phyloP scores from a whole-genome alignment of 2,113 vertebrate genomes.

The Cynoglossus semilaevis region DNA sequence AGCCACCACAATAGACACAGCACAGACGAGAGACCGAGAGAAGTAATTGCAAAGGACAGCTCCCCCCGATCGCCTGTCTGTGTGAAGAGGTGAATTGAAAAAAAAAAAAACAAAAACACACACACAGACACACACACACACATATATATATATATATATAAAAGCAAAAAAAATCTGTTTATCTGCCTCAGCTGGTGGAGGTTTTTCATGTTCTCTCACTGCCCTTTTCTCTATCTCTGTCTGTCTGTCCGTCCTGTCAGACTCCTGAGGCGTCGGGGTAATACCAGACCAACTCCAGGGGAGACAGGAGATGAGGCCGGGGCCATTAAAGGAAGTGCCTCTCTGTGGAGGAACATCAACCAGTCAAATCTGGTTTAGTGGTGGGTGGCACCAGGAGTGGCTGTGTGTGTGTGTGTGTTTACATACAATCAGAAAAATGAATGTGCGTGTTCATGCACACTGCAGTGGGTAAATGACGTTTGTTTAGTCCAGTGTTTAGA shows the following conservation, averaged over 20 bases:
- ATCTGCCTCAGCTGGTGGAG: slow-evolving; percentile 41
- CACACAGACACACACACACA: too few relatives aligned
- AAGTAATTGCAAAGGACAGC: slow-evolving; percentile 52
- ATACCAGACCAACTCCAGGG: slow-evolving; percentile 59
- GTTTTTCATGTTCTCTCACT: slow-evolving; percentile 22
- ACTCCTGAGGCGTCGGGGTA: slow-evolving; percentile 48
- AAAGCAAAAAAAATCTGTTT: slow-evolving; percentile 39
- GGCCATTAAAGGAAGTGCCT: slow-evolving; percentile 65
- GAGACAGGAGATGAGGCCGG: slow-evolving; percentile 59
- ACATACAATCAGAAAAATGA: background rate
- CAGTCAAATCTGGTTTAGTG: slow-evolving; percentile 59
- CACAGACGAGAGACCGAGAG: slow-evolving; percentile 29
- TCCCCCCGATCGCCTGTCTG: slow-evolving; percentile 33
- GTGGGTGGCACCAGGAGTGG: slow-evolving; percentile 44
- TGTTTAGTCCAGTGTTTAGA: slow-evolving; percentile 20
- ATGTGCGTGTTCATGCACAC: background rate
- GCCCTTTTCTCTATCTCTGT: slow-evolving; percentile 9
- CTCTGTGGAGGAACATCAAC: slow-evolving; percentile 53
- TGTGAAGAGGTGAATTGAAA: slow-evolving; percentile 9
- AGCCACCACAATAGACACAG: slow-evolving; percentile 22
- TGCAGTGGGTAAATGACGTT: background rate
- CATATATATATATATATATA: background rate
- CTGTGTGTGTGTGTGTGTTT: background rate
- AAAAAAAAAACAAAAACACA: slow-evolving; percentile 4
- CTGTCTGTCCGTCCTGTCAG: slow-evolving; percentile 41